These are phyloP conservation scores for Theropithecus gelada DNA, from an alignment of 2,113 vertebrate species.

Conservation along the genomic window DNA sequence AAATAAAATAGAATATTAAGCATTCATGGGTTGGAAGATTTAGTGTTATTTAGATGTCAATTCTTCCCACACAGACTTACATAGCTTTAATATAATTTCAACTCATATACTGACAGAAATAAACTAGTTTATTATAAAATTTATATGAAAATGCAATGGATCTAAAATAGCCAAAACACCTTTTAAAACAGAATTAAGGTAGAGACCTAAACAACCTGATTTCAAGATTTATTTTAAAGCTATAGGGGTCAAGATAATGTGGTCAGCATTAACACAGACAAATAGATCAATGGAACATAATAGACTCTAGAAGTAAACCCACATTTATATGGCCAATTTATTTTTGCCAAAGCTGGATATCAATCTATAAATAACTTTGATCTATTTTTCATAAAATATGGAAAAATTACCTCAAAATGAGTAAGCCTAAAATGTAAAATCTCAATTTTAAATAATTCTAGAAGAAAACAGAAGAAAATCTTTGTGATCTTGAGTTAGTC, in stretches of 20 bases:
- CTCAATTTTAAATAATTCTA: background rate
- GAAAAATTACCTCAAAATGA: background rate
- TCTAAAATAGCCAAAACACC: background rate
- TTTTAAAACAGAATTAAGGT: conserved; percentile 3
- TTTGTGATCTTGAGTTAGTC: background rate
- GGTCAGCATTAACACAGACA: background rate
- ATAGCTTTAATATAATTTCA: background rate
- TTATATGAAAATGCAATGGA: background rate
- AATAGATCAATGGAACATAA: conserved; percentile 1
- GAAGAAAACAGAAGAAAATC: background rate
- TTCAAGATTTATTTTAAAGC: background rate
- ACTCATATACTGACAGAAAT: background rate
- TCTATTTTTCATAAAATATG: background rate
- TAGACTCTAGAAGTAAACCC: conserved; percentile 33
- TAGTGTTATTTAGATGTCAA: background rate
- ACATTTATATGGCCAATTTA: background rate
- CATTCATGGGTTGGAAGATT: background rate
- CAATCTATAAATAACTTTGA: background rate
- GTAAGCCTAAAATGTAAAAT: background rate
- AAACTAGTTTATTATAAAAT: background rate
- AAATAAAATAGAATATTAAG: conserved; percentile 9
- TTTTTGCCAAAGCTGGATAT: background rate
- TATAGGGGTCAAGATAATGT: background rate
- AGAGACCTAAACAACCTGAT: background rate
- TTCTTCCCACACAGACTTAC: background rate